Base-by-base conservation (phyloP, 2,113 vertebrate species). In the Ploceus nigricollis region DNA sequence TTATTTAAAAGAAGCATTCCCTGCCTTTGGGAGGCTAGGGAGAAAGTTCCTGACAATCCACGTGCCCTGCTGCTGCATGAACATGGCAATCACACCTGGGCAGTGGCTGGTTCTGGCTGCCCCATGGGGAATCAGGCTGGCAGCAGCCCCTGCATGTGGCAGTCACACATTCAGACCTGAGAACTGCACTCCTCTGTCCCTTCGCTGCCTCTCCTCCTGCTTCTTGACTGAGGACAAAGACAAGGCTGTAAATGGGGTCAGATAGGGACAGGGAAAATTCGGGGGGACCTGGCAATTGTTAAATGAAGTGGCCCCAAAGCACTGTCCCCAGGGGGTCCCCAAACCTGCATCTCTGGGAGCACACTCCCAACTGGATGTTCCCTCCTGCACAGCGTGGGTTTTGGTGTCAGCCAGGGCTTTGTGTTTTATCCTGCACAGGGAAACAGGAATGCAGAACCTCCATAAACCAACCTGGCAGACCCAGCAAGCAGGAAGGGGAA, bases 141-240 rank as follows among this genome's bases (percentile, higher is more conserved):
- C 31, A 84, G 23, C 37, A 20, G 42, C 8, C 8, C n/a, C 40
- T 27, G n/a, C 5, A 0, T 4, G 1, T 3, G 3, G n/a, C 22
- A 18, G 28, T 64, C 11, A 3, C 23, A 8, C 1, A 1, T 20
- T n/a, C 40, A 20, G 13, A n/a, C 37, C 53, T 2, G 3, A 57
- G 31, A 80, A 23, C 53, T 30, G 70, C 56, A 4, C 18, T 11
- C 7, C 53, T 82, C 69, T 25, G 15, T 30, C 54, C 45, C 40
- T 65, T 61, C 2, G 2, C 69, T 61, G 8, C 33, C 30, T 64
- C 30, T 72, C 15, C 68, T 81, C 54, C 50, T 61, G 13, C 21
- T 56, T 63, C n/a, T 30, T 1, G 19, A 7, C 13, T 4, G 8
- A 45, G 33, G 13, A 42, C 10, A 20, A n/a, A 40, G n/a, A 19